These are phyloP conservation scores for Speoplatyrhinus poulsoni DNA, from an alignment of 2,113 vertebrate genomes.

Conservation along the genomic window DNA sequence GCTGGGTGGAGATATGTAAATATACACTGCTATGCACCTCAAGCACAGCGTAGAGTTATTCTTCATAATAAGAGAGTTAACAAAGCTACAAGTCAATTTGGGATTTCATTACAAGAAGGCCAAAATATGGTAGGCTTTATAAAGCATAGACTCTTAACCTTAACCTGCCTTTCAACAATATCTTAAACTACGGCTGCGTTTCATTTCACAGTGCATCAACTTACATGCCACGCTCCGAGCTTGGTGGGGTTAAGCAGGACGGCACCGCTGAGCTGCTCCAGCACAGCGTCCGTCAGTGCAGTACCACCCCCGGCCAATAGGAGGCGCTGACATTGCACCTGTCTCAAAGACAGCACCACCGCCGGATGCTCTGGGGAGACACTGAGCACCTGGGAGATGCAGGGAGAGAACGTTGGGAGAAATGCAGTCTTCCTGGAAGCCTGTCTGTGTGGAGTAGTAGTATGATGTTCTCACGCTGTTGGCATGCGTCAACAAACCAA, in stretches of 20 bases:
- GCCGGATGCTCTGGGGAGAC: slow-evolving; percentile 83
- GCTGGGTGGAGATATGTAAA: slow-evolving; percentile 15
- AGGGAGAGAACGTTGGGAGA: not conserved
- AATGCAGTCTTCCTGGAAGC: not conserved
- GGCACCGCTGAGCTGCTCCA: slow-evolving; percentile 85
- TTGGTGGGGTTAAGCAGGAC: slow-evolving; percentile 86
- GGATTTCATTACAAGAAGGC: not conserved
- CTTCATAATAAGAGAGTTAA: not conserved
- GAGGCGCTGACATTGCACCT: slow-evolving; percentile 89
- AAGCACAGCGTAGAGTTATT: not conserved
- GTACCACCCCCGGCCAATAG: slow-evolving; percentile 72
- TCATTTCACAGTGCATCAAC: slow-evolving; percentile 27
- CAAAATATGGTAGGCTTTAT: not conserved
- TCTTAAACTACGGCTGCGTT: slow-evolving; percentile 55
- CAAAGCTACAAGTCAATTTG: not conserved
- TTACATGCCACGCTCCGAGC: slow-evolving; percentile 90
- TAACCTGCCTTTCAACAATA: not conserved
- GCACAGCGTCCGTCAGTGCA: slow-evolving; percentile 78
- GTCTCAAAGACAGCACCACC: slow-evolving; percentile 84
- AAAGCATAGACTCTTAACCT: not conserved
- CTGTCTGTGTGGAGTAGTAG: not conserved
- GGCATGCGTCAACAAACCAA: too few relatives aligned
- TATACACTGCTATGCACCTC: slow-evolving; percentile 1
- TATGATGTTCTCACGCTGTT: too few relatives aligned
- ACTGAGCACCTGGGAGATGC: slow-evolving; percentile 79